A percentile compares a stretch with the other conserved stretches of the same genome.
Conservation (phyloP, 2,888 invertebrate genomes). For the Ophion ventricosus region DNA sequence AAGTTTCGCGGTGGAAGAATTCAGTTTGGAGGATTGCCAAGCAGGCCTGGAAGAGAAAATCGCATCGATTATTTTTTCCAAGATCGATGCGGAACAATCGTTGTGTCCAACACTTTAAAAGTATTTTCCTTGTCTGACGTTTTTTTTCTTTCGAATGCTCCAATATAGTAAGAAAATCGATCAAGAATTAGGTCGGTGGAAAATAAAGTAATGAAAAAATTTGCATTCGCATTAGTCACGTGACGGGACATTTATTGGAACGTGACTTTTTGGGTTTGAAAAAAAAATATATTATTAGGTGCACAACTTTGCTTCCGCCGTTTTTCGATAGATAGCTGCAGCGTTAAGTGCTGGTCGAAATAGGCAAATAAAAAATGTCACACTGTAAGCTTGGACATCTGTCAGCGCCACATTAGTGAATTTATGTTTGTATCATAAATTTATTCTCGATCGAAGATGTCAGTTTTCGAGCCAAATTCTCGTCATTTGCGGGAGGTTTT, state of each 20-base stretch:
- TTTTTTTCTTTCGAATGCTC: not conserved
- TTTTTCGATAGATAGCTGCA: too few species aligned
- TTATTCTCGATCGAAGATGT: too few species aligned
- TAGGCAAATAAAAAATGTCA: too few species aligned
- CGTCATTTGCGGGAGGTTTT: too few species aligned
- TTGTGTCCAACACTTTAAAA: not conserved
- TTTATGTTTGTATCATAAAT: too few species aligned
- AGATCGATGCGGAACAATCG: not conserved
- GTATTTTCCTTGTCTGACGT: not conserved
- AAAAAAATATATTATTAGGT: too few species aligned
- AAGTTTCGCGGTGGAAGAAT: constrained; percentile 20
- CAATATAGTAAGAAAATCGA: not conserved
- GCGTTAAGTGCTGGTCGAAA: too few species aligned
- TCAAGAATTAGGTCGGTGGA: not conserved
- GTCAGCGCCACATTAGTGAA: too few species aligned
- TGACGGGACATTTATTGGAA: too few species aligned
- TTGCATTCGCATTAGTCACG: not conserved
- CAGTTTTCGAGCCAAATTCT: too few species aligned
- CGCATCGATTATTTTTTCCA: not conserved
- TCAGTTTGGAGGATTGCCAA: constrained; percentile 10
- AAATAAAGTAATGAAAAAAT: not conserved
- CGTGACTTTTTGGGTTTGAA: not conserved
- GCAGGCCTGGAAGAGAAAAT: not conserved
- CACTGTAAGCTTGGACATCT: too few species aligned
- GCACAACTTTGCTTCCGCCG: too few species aligned